phyloP scores from a whole-genome alignment of 2,888 invertebrate genomes.

The Ptycholaimellus sp. region DNA sequence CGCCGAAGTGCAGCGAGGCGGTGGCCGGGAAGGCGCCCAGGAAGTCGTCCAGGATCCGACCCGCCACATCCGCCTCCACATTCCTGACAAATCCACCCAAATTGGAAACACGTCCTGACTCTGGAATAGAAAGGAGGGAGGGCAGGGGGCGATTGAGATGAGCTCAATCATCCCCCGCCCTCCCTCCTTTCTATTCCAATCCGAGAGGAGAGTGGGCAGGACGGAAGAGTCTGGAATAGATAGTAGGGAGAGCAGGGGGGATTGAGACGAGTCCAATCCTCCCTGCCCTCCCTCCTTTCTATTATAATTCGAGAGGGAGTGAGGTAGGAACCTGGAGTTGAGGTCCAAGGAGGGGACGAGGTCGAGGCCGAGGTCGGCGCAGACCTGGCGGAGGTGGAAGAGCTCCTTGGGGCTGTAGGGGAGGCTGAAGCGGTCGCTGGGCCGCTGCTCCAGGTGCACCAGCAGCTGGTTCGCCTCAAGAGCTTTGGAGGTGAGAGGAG shows the following conservation, averaged over 20 bases:
- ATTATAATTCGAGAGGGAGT: too few species aligned
- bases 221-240: too few species aligned
- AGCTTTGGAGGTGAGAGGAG: not conserved
- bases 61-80: slow-evolving; percentile 12
- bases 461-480: slow-evolving; percentile 4
- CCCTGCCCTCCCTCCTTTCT: too few species aligned
- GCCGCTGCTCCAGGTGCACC: slow-evolving; percentile 4
- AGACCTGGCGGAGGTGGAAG: slow-evolving; percentile 16
- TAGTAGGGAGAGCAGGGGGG: too few species aligned
- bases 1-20: slow-evolving; percentile 16
- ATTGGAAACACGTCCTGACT: too few species aligned
- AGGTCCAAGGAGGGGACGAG: slow-evolving; percentile 19
- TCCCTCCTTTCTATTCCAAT: too few species aligned
- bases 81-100: too few species aligned
- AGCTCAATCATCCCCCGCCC: too few species aligned
- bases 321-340: slow-evolving; percentile 13
- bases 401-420: slow-evolving; percentile 18
- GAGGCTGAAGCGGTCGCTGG: slow-evolving; percentile 18
- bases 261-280: too few species aligned
- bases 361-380: slow-evolving; percentile 5
- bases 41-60: slow-evolving; percentile 13
- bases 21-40: slow-evolving; percentile 17
- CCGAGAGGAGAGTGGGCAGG: too few species aligned
- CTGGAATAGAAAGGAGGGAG: too few species aligned
- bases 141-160: too few species aligned